Base-by-base conservation (phyloP, 2,888 invertebrate species). In the Mythimna ferrago region DNA sequence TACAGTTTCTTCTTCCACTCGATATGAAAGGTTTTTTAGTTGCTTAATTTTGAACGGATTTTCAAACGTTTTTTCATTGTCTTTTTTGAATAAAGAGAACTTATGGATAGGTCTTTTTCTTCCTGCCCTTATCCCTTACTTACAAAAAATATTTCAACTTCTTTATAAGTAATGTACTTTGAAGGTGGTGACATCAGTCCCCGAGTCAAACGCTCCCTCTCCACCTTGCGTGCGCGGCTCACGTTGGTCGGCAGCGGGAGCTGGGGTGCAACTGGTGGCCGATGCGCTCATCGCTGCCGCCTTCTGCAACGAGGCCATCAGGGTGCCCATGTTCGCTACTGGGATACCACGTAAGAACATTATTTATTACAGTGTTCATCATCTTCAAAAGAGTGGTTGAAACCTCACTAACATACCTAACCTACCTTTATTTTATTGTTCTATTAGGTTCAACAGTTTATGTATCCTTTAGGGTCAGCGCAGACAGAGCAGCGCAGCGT, bases 151-250 rank as follows among this genome's bases (percentile, higher is more conserved):
- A 41, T 11, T 41, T 41, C 41, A 41, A 41, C 11, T 41, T 11
- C 41, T 10, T 11, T 41, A 44, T 44, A n/a, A n/a, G n/a, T n/a
- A 0, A 6, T 41, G 38, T 51, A n/a, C 21, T 48, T 67, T 75
- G 2, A 71, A 96, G 96, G 96, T 96, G 48, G 96, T 96, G 60
- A 95, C 96, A n/a, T 92, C 96, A 11, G 90, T 91, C 6, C 96
- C 96, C 0, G 95, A 96, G 89, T 93, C 96, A 2, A 94, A 87
- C 66, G 88, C 92, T 0, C 95, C 95, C 0, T 84, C 88, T 19
- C 94, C 95, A 0, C 95, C 94, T 0, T 90, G 92, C 80, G 89
- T 94, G 74, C 91, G 93, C 44, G 96, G 94, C 2, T 93, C 94
- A 38, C 90, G 93, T n/a, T 94, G 91, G 92, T 90, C 94, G 51